phyloP scores from a whole-genome alignment of 2,888 invertebrate species.

The Pandemis cinnamomeana region DNA sequence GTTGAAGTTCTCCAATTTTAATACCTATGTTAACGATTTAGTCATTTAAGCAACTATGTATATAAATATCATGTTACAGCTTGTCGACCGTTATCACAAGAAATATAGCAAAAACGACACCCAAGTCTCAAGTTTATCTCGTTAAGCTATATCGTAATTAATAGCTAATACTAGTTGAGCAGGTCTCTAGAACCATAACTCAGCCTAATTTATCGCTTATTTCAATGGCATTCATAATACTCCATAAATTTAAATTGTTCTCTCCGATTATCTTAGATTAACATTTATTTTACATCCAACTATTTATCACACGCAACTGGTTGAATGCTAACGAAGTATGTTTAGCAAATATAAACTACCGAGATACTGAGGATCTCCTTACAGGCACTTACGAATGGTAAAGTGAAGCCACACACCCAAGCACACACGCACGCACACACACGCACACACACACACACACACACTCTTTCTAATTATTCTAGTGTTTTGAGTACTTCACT shows the following conservation, averaged over 20 bases:
- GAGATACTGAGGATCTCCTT: no score
- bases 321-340: no score
- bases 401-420: no score
- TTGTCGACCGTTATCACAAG: constrained; percentile 28
- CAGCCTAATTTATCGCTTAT: constrained; percentile 22
- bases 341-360: no score
- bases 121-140: constrained; percentile 29
- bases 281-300: no score
- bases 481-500: no score
- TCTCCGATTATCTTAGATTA: background rate
- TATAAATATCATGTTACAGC: constrained; percentile 11
- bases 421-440: no score
- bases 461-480: no score
- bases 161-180: constrained; percentile 10
- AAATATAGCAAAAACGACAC: constrained; percentile 16
- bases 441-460: no score
- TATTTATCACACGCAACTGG: no score
- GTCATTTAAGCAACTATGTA: background rate
- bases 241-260: constrained; percentile 7
- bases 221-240: background rate
- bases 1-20: no score
- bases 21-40: background rate
- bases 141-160: constrained; percentile 35
- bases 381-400: no score
- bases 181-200: constrained; percentile 12